Evolutionary conservation across 1,140 invertebrate genomes (phyloP).

Genomic region (Drosophila hydei): DNA sequence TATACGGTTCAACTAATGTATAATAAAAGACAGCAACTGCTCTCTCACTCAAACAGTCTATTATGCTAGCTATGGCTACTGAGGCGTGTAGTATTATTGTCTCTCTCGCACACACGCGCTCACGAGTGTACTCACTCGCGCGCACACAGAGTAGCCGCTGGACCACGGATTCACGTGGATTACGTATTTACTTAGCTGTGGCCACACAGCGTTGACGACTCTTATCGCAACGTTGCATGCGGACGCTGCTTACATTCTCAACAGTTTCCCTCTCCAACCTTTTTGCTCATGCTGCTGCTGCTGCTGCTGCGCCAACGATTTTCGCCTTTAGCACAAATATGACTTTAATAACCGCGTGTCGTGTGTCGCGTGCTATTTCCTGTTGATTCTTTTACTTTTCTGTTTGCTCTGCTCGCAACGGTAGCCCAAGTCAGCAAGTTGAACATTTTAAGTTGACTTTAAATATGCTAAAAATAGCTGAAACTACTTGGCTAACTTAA

Average conservation of each 20-base stretch:
- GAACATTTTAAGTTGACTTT: constrained; percentile 8
- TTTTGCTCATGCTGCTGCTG: constrained; percentile 8
- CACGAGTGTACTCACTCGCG: background rate
- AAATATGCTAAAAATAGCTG: constrained; percentile 25
- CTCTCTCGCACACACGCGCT: background rate
- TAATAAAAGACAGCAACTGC: background rate
- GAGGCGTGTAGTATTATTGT: background rate
- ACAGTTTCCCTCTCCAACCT: background rate
- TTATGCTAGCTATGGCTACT: background rate
- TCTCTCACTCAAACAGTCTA: background rate
- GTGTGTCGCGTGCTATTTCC: constrained; percentile 43
- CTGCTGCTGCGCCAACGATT: constrained; percentile 22
- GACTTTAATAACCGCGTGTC: constrained; percentile 67
- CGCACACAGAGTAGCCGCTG: constrained; percentile 8
- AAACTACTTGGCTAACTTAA: background rate
- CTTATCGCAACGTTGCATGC: constrained; percentile 57
- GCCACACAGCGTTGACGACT: constrained; percentile 42
- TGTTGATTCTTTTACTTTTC: constrained; percentile 64
- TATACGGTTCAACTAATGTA: accelerated
- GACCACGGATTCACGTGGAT: constrained; percentile 56
- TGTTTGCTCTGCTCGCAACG: constrained; percentile 53
- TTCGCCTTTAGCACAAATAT: constrained; percentile 66
- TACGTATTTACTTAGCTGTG: constrained; percentile 67
- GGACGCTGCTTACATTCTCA: constrained; percentile 19
- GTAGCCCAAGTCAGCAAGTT: constrained; percentile 26